These are phyloP conservation scores for Nemotelus pantherinus DNA, from an alignment of 2,888 invertebrate species.

Conservation along the genomic window DNA sequence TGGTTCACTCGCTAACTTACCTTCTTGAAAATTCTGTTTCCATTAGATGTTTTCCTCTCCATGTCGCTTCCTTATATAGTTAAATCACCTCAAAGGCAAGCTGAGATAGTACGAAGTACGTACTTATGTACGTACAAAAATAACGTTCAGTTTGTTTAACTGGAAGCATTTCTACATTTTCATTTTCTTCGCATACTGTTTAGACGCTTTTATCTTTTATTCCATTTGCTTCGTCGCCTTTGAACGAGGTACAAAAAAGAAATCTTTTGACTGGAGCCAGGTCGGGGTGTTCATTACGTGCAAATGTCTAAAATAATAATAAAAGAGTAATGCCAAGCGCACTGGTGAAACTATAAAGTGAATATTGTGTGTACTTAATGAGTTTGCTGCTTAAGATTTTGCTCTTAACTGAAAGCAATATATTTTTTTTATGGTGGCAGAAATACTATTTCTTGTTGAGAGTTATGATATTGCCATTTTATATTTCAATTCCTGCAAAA, in stretches of 20 bases:
- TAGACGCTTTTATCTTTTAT: background rate
- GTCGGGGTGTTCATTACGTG: slow-evolving; percentile 38
- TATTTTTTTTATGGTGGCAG: too few species aligned
- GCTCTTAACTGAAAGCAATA: slow-evolving; percentile 5
- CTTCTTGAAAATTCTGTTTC: too few species aligned
- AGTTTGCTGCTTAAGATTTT: slow-evolving; percentile 37
- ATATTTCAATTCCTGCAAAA: too few species aligned
- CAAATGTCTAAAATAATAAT: slow-evolving; percentile 5
- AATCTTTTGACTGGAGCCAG: slow-evolving; percentile 21
- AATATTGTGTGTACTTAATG: slow-evolving; percentile 33
- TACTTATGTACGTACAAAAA: too few species aligned
- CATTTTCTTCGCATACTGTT: too few species aligned
- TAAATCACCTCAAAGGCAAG: background rate
- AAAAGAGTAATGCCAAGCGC: background rate
- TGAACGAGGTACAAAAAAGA: background rate
- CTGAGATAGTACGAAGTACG: too few species aligned
- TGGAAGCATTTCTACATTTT: background rate
- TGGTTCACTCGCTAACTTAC: too few species aligned
- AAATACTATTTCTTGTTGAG: too few species aligned
- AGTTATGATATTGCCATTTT: too few species aligned
- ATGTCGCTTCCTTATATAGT: slow-evolving; percentile 7
- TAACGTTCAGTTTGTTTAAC: background rate
- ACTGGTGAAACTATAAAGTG: background rate
- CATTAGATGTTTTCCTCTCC: too few species aligned
- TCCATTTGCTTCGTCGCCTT: background rate